phyloP scores from a whole-genome alignment of 2,113 vertebrate genomes.

The Oreotrochilus melanogaster region DNA sequence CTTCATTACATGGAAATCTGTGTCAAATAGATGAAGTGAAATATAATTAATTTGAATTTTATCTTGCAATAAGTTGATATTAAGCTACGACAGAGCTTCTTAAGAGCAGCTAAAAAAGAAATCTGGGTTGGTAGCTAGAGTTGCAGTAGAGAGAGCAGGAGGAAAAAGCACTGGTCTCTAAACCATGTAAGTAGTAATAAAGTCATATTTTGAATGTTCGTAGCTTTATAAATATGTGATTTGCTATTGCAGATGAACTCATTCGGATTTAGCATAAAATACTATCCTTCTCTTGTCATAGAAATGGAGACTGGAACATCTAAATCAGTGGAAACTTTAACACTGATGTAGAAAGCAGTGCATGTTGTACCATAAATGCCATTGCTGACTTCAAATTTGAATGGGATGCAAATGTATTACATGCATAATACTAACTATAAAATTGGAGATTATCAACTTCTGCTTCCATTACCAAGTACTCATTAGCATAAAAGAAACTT shows the following conservation, averaged over 20 bases:
- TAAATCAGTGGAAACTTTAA: neutral
- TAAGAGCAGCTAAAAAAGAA: neutral
- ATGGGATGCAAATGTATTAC: neutral
- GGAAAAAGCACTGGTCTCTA: neutral
- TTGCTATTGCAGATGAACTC: neutral
- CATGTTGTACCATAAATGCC: neutral
- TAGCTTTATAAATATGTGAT: neutral
- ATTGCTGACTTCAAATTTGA: neutral
- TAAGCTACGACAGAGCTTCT: neutral
- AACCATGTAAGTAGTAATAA: neutral
- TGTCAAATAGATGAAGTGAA: neutral
- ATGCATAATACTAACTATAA: neutral
- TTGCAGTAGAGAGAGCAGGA: neutral
- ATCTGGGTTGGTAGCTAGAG: neutral
- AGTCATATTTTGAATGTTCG: neutral
- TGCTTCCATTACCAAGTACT: neutral
- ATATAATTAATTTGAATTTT: neutral
- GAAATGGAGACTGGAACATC: neutral
- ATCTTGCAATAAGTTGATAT: neutral
- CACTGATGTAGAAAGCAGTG: neutral
- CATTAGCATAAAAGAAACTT: constrained; percentile 7
- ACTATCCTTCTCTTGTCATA: neutral
- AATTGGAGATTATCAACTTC: neutral
- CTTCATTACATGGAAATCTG: neutral
- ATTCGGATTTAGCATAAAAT: neutral